A percentile compares a stretch with the other conserved stretches of the same genome.
Evolutionary conservation across 2,797 vertebrate genomes (phyloP).

Genomic region (Tolypeutes matacus): DNA sequence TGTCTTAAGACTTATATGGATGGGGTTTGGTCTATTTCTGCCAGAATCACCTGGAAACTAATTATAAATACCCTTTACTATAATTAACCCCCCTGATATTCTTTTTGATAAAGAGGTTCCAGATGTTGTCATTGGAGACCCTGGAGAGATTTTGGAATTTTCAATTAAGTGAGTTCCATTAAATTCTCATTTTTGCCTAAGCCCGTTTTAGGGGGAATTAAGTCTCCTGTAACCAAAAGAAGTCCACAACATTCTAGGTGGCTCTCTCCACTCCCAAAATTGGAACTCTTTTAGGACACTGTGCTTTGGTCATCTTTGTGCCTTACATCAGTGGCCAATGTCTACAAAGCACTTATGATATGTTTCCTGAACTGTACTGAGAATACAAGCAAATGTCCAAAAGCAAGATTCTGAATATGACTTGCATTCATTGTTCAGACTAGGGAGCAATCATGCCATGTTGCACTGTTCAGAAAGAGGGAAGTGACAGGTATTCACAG

Average conservation of each 20-base stretch:
- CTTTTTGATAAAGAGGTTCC: neutral
- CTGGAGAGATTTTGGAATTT: neutral
- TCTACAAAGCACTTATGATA: neutral
- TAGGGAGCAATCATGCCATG: no score
- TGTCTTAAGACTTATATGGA: neutral
- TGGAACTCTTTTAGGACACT: neutral
- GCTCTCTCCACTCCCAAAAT: neutral
- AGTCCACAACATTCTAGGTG: neutral
- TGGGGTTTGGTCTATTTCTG: neutral
- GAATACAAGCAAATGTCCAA: neutral
- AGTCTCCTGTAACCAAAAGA: neutral
- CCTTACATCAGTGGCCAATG: neutral
- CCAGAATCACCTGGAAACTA: neutral
- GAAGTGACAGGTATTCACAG: neutral
- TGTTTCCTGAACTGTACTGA: neutral
- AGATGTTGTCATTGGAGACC: neutral
- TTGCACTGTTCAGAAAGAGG: neutral
- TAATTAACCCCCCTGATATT: neutral
- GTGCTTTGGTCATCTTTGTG: neutral
- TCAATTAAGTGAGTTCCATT: neutral
- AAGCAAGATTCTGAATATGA: neutral
- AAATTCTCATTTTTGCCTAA: neutral
- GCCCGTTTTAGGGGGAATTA: neutral
- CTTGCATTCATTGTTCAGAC: neutral
- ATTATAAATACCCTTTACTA: neutral